These are phyloP conservation scores for Rhinoderma darwinii DNA, from an alignment of 2,113 vertebrate species.

Conservation along the genomic window DNA sequence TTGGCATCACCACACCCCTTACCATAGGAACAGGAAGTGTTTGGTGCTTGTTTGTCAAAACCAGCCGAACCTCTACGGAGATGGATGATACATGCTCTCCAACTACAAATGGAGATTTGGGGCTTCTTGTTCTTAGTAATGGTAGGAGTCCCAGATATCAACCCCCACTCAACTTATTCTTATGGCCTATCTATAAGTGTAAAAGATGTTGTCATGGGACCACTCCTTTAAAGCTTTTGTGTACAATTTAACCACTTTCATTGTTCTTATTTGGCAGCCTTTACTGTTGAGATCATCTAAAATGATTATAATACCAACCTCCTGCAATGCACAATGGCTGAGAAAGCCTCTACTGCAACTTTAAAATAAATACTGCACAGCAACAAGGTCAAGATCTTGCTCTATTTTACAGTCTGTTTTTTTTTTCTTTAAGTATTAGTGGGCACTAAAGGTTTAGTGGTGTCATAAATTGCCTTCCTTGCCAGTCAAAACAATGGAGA, in stretches of 20 bases:
- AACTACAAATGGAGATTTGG: background rate
- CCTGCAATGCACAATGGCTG: background rate
- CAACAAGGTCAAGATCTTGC: slow-evolving; percentile 66
- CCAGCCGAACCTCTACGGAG: no score
- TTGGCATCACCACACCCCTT: background rate
- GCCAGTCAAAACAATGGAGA: slow-evolving; percentile 72
- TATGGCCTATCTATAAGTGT: background rate
- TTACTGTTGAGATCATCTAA: background rate
- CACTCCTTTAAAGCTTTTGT: background rate
- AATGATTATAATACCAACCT: background rate
- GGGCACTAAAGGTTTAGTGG: slow-evolving; percentile 71
- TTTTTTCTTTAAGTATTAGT: slow-evolving; percentile 66
- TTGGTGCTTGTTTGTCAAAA: no score
- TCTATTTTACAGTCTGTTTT: slow-evolving; percentile 56
- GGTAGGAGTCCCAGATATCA: background rate
- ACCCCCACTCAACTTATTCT: background rate
- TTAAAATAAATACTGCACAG: slow-evolving; percentile 65
- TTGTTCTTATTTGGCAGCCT: background rate
- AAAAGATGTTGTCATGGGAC: background rate
- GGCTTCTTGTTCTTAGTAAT: background rate
- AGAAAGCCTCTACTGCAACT: slow-evolving; percentile 61
- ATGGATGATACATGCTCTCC: background rate
- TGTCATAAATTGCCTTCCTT: slow-evolving; percentile 70
- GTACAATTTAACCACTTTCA: background rate
- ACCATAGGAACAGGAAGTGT: background rate